phyloP scores from a whole-genome alignment of 53 echinoderm and acorn worm genomes.

The Henricia sp. region DNA sequence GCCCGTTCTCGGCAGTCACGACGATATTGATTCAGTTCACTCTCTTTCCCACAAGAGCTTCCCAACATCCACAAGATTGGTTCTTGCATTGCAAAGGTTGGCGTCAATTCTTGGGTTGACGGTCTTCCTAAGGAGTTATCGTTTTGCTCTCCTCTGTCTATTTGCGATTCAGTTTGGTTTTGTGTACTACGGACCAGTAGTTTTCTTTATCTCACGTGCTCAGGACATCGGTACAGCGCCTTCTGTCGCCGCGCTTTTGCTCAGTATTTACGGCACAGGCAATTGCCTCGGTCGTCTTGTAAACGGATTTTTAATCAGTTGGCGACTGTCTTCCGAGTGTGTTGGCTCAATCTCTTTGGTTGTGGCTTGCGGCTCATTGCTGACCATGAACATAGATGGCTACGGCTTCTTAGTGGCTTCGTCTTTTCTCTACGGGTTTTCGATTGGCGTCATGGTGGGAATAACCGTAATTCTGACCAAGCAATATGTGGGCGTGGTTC shows the following conservation, averaged over 20 bases:
- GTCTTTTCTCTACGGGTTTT: not conserved
- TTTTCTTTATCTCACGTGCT: not conserved
- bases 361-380: not conserved
- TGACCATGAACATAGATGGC: not conserved
- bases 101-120: not conserved
- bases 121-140: not conserved
- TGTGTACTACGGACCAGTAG: not conserved
- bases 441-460: not conserved
- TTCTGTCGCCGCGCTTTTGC: not conserved
- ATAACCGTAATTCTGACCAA: not conserved
- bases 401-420: not conserved
- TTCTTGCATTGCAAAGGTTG: not conserved
- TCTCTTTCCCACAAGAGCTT: not conserved
- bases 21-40: not conserved
- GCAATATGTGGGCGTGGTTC: not conserved
- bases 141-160: not conserved
- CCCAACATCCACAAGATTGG: not conserved
- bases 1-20: not conserved
- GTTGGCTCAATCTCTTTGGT: not conserved
- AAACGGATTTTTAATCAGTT: constrained; percentile 6
- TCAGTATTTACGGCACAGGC: not conserved
- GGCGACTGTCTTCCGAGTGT: not conserved
- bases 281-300: not conserved
- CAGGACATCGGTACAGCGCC: not conserved
- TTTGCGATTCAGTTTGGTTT: not conserved